Evolutionary conservation across 1,140 invertebrate species (phyloP), one percentile per base, ranked within the genome.

Genomic region (Pseudomyrmex flavicornis): DNA sequence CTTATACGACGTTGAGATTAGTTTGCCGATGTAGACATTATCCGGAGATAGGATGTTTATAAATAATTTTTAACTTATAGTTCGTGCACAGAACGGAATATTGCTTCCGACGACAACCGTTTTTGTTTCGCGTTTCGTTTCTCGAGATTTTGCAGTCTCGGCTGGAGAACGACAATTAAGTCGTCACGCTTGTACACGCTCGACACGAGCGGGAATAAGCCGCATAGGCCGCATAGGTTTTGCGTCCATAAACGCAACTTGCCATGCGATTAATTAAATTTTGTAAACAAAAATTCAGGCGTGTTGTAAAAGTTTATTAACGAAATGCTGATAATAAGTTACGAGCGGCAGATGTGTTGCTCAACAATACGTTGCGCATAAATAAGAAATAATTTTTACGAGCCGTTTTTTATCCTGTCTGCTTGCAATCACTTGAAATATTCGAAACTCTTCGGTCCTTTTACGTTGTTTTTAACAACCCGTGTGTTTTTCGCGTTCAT

Each of bases 1-100:
- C 46, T 62, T 63, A 22, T 17, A 26, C 58, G 20, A 46, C 46
- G 77, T 8, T 52, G 73, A 59, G 87, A 88, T 88, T 85, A 85
- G 76, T 66, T 58, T 79, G 63, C 79, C 85, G 85, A 87, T 88
- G 89, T 86, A 83, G 89, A 87, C 89, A 86, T 90, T 90, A 89
- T 58, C 61, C 46, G 79, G 58, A 63, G 75, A 89, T 84, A 80
- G 82, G 79, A 79, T 90, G 85, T 85, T 89, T 85, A 88, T 88
- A 75, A 85, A 85, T 84, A 79, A 90, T 90, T 90, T 90, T 85
- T 80, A 52, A 62, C 59, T 61, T 35, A 87, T 82, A 62, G 22
- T 17, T 69, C 50, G 54, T 69, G n/a, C 44, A 17, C 70, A 68
- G 44, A 48, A 15, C 17, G 12, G 8, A 35, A 35, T 13, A 9